Base-by-base conservation (phyloP, 2,113 vertebrate species). In the Regulus satrapa region DNA sequence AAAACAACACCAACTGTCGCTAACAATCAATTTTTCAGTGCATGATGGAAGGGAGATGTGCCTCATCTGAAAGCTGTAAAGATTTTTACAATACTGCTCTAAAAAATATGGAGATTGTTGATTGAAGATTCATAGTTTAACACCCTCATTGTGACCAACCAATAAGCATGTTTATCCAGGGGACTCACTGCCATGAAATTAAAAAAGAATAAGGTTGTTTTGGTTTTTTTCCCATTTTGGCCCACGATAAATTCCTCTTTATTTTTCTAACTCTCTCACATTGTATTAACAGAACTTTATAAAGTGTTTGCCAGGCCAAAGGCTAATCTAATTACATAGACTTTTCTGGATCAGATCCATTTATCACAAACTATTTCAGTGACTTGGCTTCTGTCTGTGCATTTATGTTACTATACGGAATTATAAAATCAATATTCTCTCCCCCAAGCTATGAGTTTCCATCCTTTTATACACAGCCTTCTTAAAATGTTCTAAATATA, bases 281-380 rank as follows among this genome's bases (percentile, higher is more conserved):
- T 63, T 94, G 77, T 93, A 92, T 92, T 95, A 97, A 86, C 0
- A 0, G 68, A 94, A 95, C 40, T 96, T 95, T 93, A 96, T 92
- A 63, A 95, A 96, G 74, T 91, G 85, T 94, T 92, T 82, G 64
- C 45, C 20, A 78, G 92, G 92, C 52, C 92, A 97, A 96, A 96
- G 90, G 85, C 67, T 96, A 96, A 97, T 97, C 85, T 97, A 97
- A 96, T 96, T 97, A 94, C 64, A 90, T 23, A 68, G 88, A 62
- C 61, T 90, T 94, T 95, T 96, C 95, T 93, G 94, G 88, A 94
- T 92, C 79, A 67, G 69, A 95, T 96, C 87, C 51, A 76, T 96
- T 95, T 92, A 61, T 94, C 91, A 90, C 71, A 95, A 66, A 78
- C 45, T 88, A 36, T 92, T 96, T 78, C 80, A 95, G 52, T 56